Percentiles rank a stretch among this genome's conserved stretches.
phyloP scores from a whole-genome alignment of 1,140 invertebrate genomes.

The Nephila pilipes region DNA sequence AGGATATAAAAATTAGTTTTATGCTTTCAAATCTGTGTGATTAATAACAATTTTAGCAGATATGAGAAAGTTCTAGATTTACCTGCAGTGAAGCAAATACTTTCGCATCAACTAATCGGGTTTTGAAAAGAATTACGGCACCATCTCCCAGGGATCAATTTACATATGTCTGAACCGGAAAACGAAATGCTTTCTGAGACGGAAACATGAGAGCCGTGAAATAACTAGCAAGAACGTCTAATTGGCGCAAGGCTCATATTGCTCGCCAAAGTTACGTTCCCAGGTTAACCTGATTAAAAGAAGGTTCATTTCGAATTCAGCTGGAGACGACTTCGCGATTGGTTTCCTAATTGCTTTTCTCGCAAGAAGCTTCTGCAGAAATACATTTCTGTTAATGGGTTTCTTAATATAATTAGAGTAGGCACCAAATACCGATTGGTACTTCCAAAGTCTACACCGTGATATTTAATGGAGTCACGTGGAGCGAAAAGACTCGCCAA shows the following conservation, averaged over 20 bases:
- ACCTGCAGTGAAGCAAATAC: too few relatives aligned
- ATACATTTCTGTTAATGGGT: conserved; percentile 15
- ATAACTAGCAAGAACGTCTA: not conserved
- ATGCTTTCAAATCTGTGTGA: too few relatives aligned
- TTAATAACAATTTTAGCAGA: too few relatives aligned
- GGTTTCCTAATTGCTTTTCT: not conserved
- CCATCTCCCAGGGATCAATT: too few relatives aligned
- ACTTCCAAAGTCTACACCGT: not conserved
- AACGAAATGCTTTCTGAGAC: too few relatives aligned
- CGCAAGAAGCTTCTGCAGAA: not conserved
- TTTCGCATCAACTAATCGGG: too few relatives aligned
- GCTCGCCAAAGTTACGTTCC: not conserved
- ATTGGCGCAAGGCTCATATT: not conserved
- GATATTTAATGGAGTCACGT: too few relatives aligned
- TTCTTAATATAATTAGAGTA: not conserved
- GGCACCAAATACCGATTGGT: not conserved
- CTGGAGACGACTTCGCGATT: not conserved
- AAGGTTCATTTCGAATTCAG: not conserved
- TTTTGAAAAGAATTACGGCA: too few relatives aligned
- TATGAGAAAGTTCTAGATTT: too few relatives aligned
- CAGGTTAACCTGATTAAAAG: not conserved
- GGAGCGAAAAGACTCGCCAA: not conserved
- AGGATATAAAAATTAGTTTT: too few relatives aligned
- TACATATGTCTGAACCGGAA: too few relatives aligned
- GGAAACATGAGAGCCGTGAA: too few relatives aligned